Percentiles rank a stretch among this genome's conserved stretches.
These are phyloP conservation scores for Protosalanx chinensis DNA, from an alignment of 2,797 vertebrate species.

Conservation along the genomic window DNA sequence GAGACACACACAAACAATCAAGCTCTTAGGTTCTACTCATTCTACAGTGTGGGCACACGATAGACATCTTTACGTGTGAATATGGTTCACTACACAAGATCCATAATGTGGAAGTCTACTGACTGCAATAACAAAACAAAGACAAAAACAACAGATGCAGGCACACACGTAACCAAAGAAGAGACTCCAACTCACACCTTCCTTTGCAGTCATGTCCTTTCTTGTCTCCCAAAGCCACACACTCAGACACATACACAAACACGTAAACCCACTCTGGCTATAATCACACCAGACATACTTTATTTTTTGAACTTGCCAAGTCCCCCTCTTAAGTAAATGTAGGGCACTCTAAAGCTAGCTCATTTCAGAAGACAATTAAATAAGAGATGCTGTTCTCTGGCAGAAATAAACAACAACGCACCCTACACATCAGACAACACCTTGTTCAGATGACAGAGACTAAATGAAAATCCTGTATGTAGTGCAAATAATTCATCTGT, in stretches of 20 bases:
- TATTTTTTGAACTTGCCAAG: constrained; percentile 43
- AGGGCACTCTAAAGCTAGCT: constrained; percentile 49
- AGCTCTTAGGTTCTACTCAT: neutral
- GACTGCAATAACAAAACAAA: neutral
- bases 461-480: no score
- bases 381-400: constrained; percentile 44
- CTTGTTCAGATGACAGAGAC: no score
- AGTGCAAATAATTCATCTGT: no score
- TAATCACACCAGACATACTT: constrained; percentile 22
- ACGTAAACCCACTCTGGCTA: constrained; percentile 5
- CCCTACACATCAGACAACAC: neutral
- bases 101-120: neutral
- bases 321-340: constrained; percentile 49
- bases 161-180: no score
- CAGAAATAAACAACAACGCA: constrained; percentile 13
- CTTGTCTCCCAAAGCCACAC: neutral
- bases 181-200: no score
- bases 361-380: constrained; percentile 42
- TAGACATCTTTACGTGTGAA: neutral
- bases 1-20: neutral
- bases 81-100: neutral
- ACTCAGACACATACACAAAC: neutral
- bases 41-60: neutral
- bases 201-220: no score
- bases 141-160: neutral